Percentiles rank a stretch among this genome's conserved stretches.
Conservation (phyloP, 2,797 vertebrate species). For the Heliangelus exortis region DNA sequence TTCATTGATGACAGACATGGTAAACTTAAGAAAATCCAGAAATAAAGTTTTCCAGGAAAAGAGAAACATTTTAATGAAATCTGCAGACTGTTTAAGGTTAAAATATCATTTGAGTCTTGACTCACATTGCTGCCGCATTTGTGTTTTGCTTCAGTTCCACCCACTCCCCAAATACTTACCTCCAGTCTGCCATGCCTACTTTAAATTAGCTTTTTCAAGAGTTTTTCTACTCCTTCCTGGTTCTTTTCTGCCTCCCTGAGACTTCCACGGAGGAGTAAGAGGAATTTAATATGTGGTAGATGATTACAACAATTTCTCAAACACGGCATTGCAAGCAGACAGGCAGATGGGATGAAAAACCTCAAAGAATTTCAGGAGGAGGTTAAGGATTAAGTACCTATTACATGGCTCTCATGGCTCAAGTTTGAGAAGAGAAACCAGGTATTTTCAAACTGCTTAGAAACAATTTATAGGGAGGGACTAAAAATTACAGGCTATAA, state of each 20-base stretch:
- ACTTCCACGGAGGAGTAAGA: background rate
- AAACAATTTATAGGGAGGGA: background rate
- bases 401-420: background rate
- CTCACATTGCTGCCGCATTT: background rate
- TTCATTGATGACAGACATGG: background rate
- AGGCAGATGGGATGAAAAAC: background rate
- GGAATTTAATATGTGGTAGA: background rate
- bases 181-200: background rate
- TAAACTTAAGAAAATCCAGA: constrained; percentile 22
- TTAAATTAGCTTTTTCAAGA: background rate
- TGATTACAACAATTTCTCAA: background rate
- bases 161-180: background rate
- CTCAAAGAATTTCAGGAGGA: background rate
- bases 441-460: background rate
- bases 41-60: background rate
- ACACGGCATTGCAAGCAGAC: background rate
- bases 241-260: background rate
- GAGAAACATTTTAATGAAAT: background rate
- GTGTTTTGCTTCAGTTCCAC: background rate
- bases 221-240: background rate
- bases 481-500: background rate
- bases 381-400: background rate
- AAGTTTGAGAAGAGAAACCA: background rate
- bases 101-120: background rate
- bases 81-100: background rate